Evolutionary conservation across 1,140 invertebrate species (phyloP).

Genomic region (Artemia franciscana): DNA sequence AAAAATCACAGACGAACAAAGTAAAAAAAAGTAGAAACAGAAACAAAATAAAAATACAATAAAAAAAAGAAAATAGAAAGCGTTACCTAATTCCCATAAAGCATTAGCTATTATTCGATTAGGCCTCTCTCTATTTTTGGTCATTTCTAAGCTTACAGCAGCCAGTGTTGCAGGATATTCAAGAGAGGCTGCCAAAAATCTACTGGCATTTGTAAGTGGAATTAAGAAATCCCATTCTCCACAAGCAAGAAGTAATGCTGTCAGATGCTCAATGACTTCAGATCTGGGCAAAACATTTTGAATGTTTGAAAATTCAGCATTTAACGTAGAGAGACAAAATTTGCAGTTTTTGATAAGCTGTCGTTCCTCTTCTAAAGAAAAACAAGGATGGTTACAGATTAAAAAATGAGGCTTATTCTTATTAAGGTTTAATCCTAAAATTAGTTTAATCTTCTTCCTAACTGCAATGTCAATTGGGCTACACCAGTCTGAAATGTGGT

Average conservation of each 20-base stretch:
- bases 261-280: slow-evolving; percentile 51
- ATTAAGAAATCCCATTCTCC: slow-evolving; percentile 47
- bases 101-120: slow-evolving; percentile 6
- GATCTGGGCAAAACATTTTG: slow-evolving; percentile 28
- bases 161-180: slow-evolving; percentile 9
- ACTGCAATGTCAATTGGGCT: no score
- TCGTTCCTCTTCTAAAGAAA: neutral
- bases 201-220: slow-evolving; percentile 29
- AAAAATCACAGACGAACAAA: no score
- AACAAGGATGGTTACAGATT: no score
- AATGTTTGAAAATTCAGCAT: neutral
- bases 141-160: slow-evolving; percentile 8
- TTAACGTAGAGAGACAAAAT: neutral
- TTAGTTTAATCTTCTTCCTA: no score
- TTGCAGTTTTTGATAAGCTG: neutral
- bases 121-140: slow-evolving; percentile 7
- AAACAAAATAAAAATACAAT: no score
- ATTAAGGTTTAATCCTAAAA: no score
- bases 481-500: no score
- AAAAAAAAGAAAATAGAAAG: no score
- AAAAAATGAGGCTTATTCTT: no score
- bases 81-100: slow-evolving; percentile 7
- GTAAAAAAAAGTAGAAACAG: no score
- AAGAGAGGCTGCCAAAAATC: slow-evolving; percentile 11
- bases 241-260: slow-evolving; percentile 47